Conservation (phyloP, 2,888 invertebrate species). For the Drosophila kanekoi region DNA sequence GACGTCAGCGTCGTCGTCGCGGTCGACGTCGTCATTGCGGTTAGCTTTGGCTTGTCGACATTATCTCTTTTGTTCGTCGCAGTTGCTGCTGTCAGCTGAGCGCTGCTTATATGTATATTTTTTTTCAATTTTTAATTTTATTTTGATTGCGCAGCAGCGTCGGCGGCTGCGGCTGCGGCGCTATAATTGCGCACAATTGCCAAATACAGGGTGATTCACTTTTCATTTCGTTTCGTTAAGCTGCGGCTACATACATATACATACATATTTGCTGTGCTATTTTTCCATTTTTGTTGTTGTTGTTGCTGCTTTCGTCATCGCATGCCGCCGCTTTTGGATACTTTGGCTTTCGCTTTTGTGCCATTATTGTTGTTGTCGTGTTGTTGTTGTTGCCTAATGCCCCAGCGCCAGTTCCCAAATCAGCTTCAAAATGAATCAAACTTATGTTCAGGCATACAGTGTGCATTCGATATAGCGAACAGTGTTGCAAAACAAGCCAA, state of each 20-base stretch:
- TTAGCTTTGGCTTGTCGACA: constrained; percentile 60
- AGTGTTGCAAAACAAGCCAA: neutral
- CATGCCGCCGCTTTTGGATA: constrained; percentile 73
- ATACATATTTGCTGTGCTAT: constrained; percentile 48
- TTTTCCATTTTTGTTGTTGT: constrained; percentile 33
- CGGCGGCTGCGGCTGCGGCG: constrained; percentile 1
- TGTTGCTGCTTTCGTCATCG: constrained; percentile 57
- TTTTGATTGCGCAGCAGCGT: constrained; percentile 57
- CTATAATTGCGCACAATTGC: constrained; percentile 75
- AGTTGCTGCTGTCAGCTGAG: constrained; percentile 39
- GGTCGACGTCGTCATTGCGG: constrained; percentile 48
- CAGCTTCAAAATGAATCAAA: constrained; percentile 75
- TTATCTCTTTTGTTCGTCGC: constrained; percentile 67
- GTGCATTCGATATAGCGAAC: constrained; percentile 22
- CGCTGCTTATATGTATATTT: constrained; percentile 27
- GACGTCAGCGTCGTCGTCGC: constrained; percentile 3
- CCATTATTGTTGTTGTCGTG: constrained; percentile 45
- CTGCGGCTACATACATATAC: too few relatives aligned
- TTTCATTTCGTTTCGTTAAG: constrained; percentile 48
- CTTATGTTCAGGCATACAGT: constrained; percentile 49
- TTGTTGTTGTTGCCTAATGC: constrained; percentile 67
- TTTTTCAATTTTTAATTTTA: constrained; percentile 37
- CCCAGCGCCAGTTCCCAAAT: constrained; percentile 51
- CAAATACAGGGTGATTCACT: constrained; percentile 71
- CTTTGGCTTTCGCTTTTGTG: constrained; percentile 79